Percentiles rank a stretch among this genome's conserved stretches.
These are phyloP conservation scores for Anguilla anguilla DNA, from an alignment of 2,797 vertebrate species.

Conservation along the genomic window DNA sequence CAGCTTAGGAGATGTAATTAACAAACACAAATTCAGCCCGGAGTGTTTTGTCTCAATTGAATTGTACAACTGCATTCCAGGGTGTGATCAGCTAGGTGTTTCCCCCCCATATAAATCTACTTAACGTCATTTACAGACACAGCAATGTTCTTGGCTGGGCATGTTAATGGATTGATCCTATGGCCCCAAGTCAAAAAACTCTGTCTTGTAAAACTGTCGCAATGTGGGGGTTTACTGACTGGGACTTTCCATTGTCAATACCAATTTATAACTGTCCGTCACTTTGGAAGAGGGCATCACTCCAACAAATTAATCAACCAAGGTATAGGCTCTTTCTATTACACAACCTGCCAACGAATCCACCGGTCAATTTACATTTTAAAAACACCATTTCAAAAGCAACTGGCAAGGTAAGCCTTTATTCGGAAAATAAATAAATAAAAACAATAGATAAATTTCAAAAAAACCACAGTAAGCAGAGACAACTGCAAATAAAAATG, in stretches of 20 bases:
- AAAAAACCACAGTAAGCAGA: background rate
- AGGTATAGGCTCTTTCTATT: background rate
- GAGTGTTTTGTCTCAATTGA: background rate
- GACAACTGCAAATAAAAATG: background rate
- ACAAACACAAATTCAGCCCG: background rate
- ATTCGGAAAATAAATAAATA: background rate
- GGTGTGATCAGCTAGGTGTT: background rate
- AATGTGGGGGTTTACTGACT: background rate
- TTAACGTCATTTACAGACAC: background rate
- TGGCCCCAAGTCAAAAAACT: background rate
- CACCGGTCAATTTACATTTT: background rate
- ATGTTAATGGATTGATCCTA: background rate
- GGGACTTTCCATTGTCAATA: conserved; percentile 1
- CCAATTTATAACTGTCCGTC: background rate
- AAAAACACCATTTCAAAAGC: background rate
- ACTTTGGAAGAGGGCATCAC: background rate
- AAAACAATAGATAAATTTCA: no score
- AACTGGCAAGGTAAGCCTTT: background rate
- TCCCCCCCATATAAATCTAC: background rate
- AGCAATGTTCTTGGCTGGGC: background rate
- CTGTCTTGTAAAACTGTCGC: background rate
- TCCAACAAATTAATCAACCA: conserved; percentile 4
- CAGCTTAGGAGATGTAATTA: background rate
- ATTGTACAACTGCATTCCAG: background rate
- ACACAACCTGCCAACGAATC: background rate